Evolutionary conservation across 2,888 invertebrate species (phyloP), one percentile per base, ranked within the genome.

Genomic region (Asteroscopus sphinx): DNA sequence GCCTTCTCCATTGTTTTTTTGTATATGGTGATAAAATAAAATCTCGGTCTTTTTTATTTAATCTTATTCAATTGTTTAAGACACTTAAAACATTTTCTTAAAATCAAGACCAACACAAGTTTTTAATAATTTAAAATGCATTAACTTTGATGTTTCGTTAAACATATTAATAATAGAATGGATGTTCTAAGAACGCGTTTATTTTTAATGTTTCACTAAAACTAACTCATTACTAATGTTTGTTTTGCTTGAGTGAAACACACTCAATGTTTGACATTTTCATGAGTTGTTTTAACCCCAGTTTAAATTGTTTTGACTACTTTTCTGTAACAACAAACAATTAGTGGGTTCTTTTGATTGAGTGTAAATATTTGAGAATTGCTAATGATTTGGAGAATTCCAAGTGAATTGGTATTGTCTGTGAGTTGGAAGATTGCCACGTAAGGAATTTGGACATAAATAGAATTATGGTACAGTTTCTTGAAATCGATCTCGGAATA

Each of bases 251-350:
- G 49, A 45, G 54, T 47, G 37, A 52, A 59, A 68, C 39, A 44
- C 55, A 67, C 66, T 58, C 54, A 64, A 17, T 61, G 48, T 68
- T 72, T 59, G 62, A 70, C 70, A 76, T 66, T 62, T 56, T 54
- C 42, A 37, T 52, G 42, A n/a, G 15, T 64, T 69, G 41, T 69
- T 70, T 64, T 57, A 54, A 55, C 28, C 26, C 46, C 54, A 40
- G 8, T 58, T 62, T 17, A 60, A 74, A 66, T 49, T 54, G 37
- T 60, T 73, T 55, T 57, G 42, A 61, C 49, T 47, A 46, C 21
- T 54, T 51, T 45, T 44, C 15, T 37, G n/a, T 40, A 51, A 56
- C 35, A 39, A 37, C 25, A 41, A 59, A 51, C 53, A 46, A 42
- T 48, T 39, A 28, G 7, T 37, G n/a, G 12, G 25, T 41, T 48